Conservation (phyloP, 2,888 invertebrate species). For the Spodoptera picta region DNA sequence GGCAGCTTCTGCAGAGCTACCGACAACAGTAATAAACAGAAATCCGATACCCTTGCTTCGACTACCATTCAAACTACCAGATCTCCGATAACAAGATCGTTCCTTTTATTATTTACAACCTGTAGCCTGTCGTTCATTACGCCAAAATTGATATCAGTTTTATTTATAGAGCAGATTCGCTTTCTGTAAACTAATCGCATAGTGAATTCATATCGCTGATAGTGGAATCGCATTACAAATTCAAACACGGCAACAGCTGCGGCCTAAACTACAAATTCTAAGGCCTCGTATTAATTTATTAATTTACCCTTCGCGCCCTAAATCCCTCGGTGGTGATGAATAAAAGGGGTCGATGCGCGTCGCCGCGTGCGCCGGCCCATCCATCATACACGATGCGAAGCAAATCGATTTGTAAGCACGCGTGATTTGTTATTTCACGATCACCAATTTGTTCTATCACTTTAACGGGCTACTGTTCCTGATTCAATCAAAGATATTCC, state of each 20-base stretch:
- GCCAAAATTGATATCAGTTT: conserved; percentile 72
- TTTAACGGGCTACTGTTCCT: conserved; percentile 48
- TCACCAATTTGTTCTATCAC: conserved; percentile 59
- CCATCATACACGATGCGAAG: conserved; percentile 77
- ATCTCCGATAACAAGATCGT: conserved; percentile 80
- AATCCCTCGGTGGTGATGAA: conserved; percentile 67
- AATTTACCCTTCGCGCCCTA: conserved; percentile 87
- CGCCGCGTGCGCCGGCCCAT: conserved; percentile 75
- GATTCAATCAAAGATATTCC: conserved; percentile 37
- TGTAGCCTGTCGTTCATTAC: conserved; percentile 64
- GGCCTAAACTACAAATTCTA: conserved; percentile 68
- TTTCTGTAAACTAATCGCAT: conserved; percentile 11
- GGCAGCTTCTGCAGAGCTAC: conserved; percentile 74
- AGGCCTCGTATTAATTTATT: conserved; percentile 81
- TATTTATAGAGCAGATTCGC: conserved; percentile 32
- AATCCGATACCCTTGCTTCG: conserved; percentile 82
- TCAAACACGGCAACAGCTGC: conserved; percentile 80
- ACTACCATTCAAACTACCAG: conserved; percentile 78
- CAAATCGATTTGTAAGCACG: conserved; percentile 82
- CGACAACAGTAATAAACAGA: conserved; percentile 82
- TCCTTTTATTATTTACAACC: conserved; percentile 82
- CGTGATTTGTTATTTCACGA: conserved; percentile 71
- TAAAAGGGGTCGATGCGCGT: conserved; percentile 70
- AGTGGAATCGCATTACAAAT: conserved; percentile 61
- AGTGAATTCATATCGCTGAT: conserved; percentile 41